Evolutionary conservation across 2,113 vertebrate species (phyloP).

Genomic region (Dipodomys spectabilis): DNA sequence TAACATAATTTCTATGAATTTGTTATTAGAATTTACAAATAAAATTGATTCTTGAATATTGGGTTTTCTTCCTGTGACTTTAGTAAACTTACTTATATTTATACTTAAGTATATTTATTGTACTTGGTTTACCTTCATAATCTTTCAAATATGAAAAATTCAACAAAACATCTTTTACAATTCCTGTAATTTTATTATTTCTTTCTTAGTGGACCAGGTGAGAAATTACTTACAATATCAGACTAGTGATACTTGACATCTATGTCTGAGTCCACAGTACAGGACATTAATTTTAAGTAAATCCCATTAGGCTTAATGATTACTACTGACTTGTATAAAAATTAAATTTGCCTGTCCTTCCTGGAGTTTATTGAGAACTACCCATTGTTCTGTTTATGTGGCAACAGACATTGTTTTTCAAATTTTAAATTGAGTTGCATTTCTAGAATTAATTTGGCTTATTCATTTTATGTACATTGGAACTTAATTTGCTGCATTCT

Average conservation of each 20-base stretch:
- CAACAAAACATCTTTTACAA: neutral
- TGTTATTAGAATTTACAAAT: neutral
- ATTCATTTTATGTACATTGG: neutral
- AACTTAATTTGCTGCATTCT: constrained; percentile 8
- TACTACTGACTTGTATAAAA: neutral
- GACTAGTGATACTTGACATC: neutral
- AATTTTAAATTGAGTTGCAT: neutral
- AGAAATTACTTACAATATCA: neutral
- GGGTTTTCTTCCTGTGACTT: neutral
- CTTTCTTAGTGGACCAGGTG: neutral
- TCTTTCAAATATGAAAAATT: neutral
- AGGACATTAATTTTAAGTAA: neutral
- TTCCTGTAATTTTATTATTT: neutral
- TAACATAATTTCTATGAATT: neutral
- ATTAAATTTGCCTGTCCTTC: neutral
- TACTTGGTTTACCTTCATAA: neutral
- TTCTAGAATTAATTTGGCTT: neutral
- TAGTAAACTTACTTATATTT: neutral
- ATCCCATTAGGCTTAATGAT: neutral
- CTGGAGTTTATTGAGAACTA: neutral
- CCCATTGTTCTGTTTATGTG: neutral
- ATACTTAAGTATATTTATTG: neutral
- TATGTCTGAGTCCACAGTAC: neutral
- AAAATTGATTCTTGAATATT: neutral
- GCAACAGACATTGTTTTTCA: neutral